phyloP scores from a whole-genome alignment of 1,140 invertebrate genomes.

The Ips typographus region DNA sequence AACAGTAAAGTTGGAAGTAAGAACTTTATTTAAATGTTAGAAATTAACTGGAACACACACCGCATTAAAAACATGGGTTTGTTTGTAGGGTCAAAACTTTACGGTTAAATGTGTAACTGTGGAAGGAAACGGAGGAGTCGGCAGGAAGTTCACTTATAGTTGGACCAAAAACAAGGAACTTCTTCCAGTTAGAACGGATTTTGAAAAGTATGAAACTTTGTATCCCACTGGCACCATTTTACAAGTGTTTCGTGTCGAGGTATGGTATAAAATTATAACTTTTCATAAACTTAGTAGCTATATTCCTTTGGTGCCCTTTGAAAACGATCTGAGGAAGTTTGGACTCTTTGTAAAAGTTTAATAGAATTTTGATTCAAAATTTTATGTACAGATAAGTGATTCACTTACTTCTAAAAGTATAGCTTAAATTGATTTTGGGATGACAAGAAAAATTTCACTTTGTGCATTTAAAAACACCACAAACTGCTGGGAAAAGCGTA shows the following conservation, averaged over 20 bases:
- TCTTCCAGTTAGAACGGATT: constrained; percentile 67
- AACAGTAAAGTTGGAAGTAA: too few relatives aligned
- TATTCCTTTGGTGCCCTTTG: not conserved
- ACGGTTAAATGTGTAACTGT: constrained; percentile 66
- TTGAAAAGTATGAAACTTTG: constrained; percentile 77
- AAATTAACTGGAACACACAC: too few relatives aligned
- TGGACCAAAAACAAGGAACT: constrained; percentile 76
- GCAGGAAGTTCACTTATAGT: constrained; percentile 69
- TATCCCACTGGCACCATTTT: constrained; percentile 77
- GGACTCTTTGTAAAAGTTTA: too few relatives aligned
- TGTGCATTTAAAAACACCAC: too few relatives aligned
- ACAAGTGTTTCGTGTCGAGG: constrained; percentile 73
- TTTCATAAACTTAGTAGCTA: not conserved
- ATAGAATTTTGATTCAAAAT: too few relatives aligned
- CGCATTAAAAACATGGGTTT: too few relatives aligned
- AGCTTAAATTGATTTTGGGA: too few relatives aligned
- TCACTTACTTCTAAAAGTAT: too few relatives aligned
- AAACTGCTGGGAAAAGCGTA: too few relatives aligned
- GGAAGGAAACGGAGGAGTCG: constrained; percentile 53
- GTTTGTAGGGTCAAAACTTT: constrained; percentile 63
- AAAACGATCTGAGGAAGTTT: not conserved
- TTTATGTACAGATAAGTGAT: too few relatives aligned
- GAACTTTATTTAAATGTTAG: too few relatives aligned
- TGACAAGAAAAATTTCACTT: too few relatives aligned
- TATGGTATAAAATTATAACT: constrained; percentile 44